Evolutionary conservation across 2,113 vertebrate genomes (phyloP), one percentile per base, ranked within the genome.

Genomic region (Rallus limicola): DNA sequence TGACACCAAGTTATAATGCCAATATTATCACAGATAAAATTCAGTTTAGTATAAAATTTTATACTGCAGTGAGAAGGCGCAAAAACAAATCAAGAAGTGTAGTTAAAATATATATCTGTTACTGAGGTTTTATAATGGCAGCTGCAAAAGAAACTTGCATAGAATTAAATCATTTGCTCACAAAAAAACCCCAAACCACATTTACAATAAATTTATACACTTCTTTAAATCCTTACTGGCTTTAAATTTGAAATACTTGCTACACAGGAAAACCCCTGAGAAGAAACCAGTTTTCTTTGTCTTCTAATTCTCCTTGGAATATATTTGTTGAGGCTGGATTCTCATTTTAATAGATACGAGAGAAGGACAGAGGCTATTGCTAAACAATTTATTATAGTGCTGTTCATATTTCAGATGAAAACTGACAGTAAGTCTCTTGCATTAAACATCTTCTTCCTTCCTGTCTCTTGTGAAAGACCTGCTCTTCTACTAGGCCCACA

Each of bases 221-320:
- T 68, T 64, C 53, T 44, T 3, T 64, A 68, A 46, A 33, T 16
- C 2, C 0, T 64, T 71, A 36, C 13, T 36, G 33, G 8, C 2
- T 56, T 78, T 68, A 44, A 76, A 16, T 81, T 72, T 40, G 34
- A 62, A 88, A 89, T 46, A 84, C n/a, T 2, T 8, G 13, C 31
- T 44, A 16, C 18, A 67, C 8, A 44, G 18, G 10, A 65, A 25
- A 9, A 1, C 2, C 2, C 3, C 4, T 0, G 8, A 56, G 29
- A 56, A 56, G 26, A 33, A 56, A 31, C 15, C 31, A 17, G 1
- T 55, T 50, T 60, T 91, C 44, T 75, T 74, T 74, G 52, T 36
- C 64, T 75, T 90, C 9, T 74, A 64, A 16, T 71, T 92, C 60
- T 92, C 34, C 34, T 40, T 72, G 15, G 21, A 52, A 36, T 40